Evolutionary conservation across 2,888 invertebrate species (phyloP), one percentile per base, ranked within the genome.

Genomic region (Clivina fossor): DNA sequence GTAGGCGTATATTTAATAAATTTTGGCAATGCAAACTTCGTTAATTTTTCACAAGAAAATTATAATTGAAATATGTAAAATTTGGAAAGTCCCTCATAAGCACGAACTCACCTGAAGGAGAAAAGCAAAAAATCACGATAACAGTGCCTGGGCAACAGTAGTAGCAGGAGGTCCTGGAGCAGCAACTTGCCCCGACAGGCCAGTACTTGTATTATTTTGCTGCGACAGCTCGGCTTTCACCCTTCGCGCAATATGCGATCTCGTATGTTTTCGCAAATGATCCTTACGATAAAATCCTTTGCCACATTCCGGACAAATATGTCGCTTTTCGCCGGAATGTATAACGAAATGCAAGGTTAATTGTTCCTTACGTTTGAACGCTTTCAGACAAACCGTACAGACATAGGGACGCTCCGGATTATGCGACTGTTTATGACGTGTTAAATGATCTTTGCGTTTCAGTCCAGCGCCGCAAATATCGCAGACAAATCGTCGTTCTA

Each of bases 221-320:
- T 87, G 88, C 40, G 88, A 87, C 63, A 90, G 78, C 72, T 90
- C 90, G 8, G 90, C 90, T 74, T 91, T 91, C 50, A 90, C 90
- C 58, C 90, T 83, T 51, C 89, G 81, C 33, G 90, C 89, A 71
- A 90, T 89, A 71, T 91, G 90, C 60, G 90, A 89, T 37, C 90
- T 82, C 32, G 89, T 88, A 71, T 91, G 90, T 69, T 91, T 91
- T 66, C 90, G 82, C 58, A 92, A 77, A 74, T 91, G 91, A 74
- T 91, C 91, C 68, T 91, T 90, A 63, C 92, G 83, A 74, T 92
- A 91, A 75, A 92, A 92, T 50, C 89, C 90, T 78, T 92, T 91
- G 59, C 90, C 90, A 69, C 93, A 93, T 72, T 91, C 90, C 56
- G 86, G 85, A 74, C 93, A 93, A 8, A 90, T 80, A 64, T 92